phyloP scores from a whole-genome alignment of 2,797 vertebrate species.

The Galagoides demidoff region DNA sequence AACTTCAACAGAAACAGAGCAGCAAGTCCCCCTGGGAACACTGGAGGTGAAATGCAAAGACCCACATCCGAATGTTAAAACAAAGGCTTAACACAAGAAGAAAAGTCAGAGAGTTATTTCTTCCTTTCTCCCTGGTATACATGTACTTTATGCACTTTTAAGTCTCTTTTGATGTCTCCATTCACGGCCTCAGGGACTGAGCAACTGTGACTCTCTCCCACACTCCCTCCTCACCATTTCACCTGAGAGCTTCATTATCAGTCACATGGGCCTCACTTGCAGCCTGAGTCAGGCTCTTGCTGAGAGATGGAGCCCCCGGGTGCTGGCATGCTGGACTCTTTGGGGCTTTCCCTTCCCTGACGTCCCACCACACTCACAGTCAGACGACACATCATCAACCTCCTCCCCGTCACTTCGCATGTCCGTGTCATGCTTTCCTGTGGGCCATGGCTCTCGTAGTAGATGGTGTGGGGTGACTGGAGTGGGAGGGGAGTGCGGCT shows the following conservation, averaged over 20 bases:
- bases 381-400: background rate
- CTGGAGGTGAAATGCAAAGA: background rate
- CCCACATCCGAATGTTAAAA: background rate
- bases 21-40: background rate
- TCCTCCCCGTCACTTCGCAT: background rate
- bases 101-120: background rate
- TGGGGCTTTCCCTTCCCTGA: background rate
- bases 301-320: background rate
- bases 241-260: background rate
- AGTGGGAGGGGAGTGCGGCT: background rate
- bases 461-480: background rate
- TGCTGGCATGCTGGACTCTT: background rate
- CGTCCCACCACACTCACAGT: background rate
- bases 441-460: background rate
- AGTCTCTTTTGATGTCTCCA: background rate
- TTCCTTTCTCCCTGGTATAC: background rate
- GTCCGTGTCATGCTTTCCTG: background rate
- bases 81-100: background rate
- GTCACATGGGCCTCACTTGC: background rate
- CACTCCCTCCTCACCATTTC: too few species aligned
- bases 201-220: background rate
- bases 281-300: background rate
- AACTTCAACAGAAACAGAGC: background rate
- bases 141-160: background rate
- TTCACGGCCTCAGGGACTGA: background rate